Base-by-base conservation (phyloP, 2,113 vertebrate species). In the Gymnorhina tibicen region DNA sequence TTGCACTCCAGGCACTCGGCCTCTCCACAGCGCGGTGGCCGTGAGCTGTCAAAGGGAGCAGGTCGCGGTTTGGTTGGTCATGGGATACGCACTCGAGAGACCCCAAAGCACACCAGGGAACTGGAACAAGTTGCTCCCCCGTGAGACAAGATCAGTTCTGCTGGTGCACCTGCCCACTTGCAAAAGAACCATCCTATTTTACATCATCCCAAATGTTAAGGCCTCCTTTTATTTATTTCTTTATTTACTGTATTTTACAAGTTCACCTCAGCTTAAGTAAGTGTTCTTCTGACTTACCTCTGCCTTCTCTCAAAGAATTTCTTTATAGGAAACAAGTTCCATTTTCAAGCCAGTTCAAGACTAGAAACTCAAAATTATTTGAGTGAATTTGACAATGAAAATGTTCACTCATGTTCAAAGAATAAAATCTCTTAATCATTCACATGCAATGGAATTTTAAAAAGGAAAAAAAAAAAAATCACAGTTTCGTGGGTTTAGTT, bases 11-110 rank as follows among this genome's bases (percentile, higher is more conserved):
- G 58, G 67, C 10, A 30, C 47, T 37, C 16, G 3, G 68, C 26
- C 47, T 37, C 68, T 41, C 20, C 74, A 11, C 37, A 60, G 46
- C 3, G 9, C 49, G 46, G 23, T 5, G 59, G 73, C 44, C 1
- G 4, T 7, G 26, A 30, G 10, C 16, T 24, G 18, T 3, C 10
- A 53, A 8, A 16, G 6, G 1, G 47, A 72, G 62, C 35, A 42
- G 19, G 23, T 11, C 9, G 0, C 1, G 3, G 14, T 37, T 42
- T 0, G 1, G 17, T 0, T 58, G 41, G 8, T 28, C 23, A 8
- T 3, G 26, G 59, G 26, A 10, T 7, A 5, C 1, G 1, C 24
- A 4, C 13, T 13, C 1, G 0, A 50, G 46, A 62, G 19, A 58
- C 13, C 37, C 37, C 67, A 60, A 16, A 52, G 24, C 22, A 62